phyloP scores from a whole-genome alignment of 2,113 vertebrate genomes.

The Alectura lathami region DNA sequence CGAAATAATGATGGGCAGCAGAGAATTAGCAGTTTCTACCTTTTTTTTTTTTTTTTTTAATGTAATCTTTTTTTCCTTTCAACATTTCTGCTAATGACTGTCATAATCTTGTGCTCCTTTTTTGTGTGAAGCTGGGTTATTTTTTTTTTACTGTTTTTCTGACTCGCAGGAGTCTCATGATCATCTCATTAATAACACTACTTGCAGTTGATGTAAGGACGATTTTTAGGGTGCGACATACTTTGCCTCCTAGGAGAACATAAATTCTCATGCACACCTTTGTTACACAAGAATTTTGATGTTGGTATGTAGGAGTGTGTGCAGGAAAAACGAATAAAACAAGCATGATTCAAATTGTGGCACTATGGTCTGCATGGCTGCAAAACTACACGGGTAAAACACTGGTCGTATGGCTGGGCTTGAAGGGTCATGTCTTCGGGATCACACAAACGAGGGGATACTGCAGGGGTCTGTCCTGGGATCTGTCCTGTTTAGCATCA shows the following conservation, averaged over 20 bases:
- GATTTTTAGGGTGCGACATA: background rate
- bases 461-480: background rate
- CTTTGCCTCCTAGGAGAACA: background rate
- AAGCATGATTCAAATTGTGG: background rate
- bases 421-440: background rate
- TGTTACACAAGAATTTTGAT: background rate
- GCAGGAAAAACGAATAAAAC: background rate
- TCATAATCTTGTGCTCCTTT: background rate
- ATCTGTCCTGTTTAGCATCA: background rate
- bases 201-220: background rate
- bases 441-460: background rate
- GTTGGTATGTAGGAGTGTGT: background rate
- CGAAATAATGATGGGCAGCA: constrained; percentile 32
- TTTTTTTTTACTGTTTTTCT: constrained; percentile 2
- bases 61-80: background rate
- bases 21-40: constrained; percentile 13
- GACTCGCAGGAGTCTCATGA: background rate
- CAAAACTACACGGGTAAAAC: background rate
- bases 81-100: background rate
- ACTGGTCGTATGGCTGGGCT: background rate
- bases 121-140: background rate
- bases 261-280: background rate
- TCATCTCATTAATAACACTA: background rate
- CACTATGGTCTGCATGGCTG: background rate
- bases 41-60: background rate